Percentiles rank a stretch among this genome's conserved stretches.
These are phyloP conservation scores for Chionodraco myersi DNA, from an alignment of 2,113 vertebrate species.

Conservation along the genomic window DNA sequence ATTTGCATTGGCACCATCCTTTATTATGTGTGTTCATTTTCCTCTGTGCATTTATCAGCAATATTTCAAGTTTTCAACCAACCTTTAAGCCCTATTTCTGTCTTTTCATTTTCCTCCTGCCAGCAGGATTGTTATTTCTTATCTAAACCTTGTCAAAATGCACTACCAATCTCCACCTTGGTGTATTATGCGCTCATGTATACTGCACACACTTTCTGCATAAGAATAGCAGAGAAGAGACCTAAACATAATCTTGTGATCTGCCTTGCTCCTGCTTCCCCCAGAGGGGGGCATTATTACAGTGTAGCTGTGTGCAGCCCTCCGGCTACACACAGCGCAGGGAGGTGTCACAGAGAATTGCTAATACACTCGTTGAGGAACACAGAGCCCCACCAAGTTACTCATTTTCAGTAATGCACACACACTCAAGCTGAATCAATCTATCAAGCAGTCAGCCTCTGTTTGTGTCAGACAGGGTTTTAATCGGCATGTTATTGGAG, in stretches of 20 bases:
- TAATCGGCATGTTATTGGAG: slow-evolving; percentile 53
- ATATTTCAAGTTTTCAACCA: slow-evolving; percentile 50
- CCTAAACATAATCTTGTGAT: slow-evolving; percentile 57
- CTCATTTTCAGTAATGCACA: slow-evolving; percentile 43
- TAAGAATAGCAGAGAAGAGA: slow-evolving; percentile 49
- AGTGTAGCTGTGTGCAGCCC: slow-evolving; percentile 43
- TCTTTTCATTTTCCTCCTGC: slow-evolving; percentile 47
- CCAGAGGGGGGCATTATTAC: slow-evolving; percentile 51
- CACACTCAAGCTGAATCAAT: slow-evolving; percentile 55
- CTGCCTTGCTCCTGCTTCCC: slow-evolving; percentile 15
- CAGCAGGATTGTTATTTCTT: slow-evolving; percentile 48
- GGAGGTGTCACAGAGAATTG: slow-evolving; percentile 46
- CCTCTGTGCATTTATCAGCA: slow-evolving; percentile 48
- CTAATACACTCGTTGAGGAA: slow-evolving; percentile 61
- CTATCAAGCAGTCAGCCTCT: slow-evolving; percentile 41
- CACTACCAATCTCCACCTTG: slow-evolving; percentile 2
- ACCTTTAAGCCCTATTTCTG: slow-evolving; percentile 32
- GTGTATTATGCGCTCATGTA: slow-evolving; percentile 31
- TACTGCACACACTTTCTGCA: slow-evolving; percentile 46
- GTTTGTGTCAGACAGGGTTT: slow-evolving; percentile 66
- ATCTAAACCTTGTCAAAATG: slow-evolving; percentile 26
- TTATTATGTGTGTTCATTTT: slow-evolving; percentile 33
- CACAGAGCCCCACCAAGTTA: slow-evolving; percentile 38
- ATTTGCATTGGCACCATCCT: not conserved
- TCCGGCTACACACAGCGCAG: slow-evolving; percentile 38